phyloP scores from a whole-genome alignment of 1,140 invertebrate species.

The Drosophila nasuta region DNA sequence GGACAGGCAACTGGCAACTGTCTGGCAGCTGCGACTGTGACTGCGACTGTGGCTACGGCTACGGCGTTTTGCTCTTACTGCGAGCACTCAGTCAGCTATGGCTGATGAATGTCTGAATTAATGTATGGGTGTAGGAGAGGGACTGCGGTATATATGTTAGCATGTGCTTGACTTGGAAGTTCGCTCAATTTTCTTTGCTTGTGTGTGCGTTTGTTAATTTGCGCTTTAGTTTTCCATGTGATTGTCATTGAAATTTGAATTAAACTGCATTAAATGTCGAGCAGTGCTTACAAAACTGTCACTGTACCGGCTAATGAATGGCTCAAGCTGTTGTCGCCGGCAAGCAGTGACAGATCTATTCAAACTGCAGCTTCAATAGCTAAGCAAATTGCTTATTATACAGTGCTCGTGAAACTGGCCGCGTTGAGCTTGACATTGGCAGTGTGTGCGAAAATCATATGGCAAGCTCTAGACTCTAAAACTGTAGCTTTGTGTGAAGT shows the following conservation, averaged over 20 bases:
- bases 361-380: conserved; percentile 1
- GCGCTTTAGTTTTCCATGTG: conserved; percentile 57
- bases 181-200: conserved; percentile 24
- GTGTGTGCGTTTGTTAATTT: conserved; percentile 61
- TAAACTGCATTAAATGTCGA: conserved; percentile 50
- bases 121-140: conserved; percentile 12
- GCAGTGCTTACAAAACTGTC: conserved; percentile 19
- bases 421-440: background rate
- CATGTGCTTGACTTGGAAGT: conserved; percentile 26
- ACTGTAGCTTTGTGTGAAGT: background rate
- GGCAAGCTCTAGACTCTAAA: background rate
- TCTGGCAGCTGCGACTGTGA: conserved; percentile 25
- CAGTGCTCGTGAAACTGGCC: background rate
- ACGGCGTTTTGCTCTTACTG: conserved; percentile 17
- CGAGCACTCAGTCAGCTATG: conserved; percentile 6
- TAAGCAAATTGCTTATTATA: background rate
- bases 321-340: conserved; percentile 23
- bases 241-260: conserved; percentile 73
- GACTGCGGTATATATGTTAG: background rate
- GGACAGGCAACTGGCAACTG: conserved; percentile 25
- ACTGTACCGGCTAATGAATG: conserved; percentile 7
- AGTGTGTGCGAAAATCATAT: background rate
- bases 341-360: background rate
- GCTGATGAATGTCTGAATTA: conserved; percentile 25
- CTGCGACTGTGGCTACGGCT: conserved; percentile 5